These are phyloP conservation scores for Chironomus riparius DNA, from an alignment of 2,888 invertebrate species.

Conservation along the genomic window DNA sequence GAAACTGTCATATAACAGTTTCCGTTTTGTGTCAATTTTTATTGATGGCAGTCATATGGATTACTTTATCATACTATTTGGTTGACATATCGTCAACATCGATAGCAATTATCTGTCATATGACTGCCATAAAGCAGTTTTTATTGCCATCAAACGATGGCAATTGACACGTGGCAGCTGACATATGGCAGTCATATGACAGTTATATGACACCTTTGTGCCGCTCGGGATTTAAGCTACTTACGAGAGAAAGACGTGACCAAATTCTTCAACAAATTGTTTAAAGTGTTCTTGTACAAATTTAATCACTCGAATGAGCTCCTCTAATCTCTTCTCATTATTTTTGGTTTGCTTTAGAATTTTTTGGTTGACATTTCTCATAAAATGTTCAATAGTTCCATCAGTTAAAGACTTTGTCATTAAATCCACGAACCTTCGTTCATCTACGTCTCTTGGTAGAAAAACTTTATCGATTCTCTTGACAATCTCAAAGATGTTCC, in stretches of 20 bases:
- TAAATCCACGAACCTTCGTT: background rate
- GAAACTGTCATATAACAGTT: no score
- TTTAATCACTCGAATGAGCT: conserved; percentile 1
- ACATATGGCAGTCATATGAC: no score
- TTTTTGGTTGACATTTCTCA: background rate
- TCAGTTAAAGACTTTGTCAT: background rate
- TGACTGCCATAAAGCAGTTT: no score
- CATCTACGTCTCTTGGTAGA: background rate
- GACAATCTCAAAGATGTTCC: background rate
- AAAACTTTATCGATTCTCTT: background rate
- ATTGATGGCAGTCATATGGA: no score
- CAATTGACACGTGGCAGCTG: no score
- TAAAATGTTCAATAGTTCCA: background rate
- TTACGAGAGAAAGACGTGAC: background rate
- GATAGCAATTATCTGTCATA: no score
- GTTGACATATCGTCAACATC: no score
- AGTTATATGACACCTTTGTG: no score
- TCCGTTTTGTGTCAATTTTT: no score
- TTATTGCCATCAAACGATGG: no score
- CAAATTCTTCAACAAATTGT: background rate
- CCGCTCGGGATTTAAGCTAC: no score
- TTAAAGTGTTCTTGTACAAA: background rate
- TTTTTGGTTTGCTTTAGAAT: background rate
- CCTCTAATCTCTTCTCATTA: background rate
- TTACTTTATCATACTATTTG: no score